A percentile compares a stretch with the other conserved stretches of the same genome.
Evolutionary conservation across 2,888 invertebrate genomes (phyloP).

Genomic region (Eupithecia centaureata): DNA sequence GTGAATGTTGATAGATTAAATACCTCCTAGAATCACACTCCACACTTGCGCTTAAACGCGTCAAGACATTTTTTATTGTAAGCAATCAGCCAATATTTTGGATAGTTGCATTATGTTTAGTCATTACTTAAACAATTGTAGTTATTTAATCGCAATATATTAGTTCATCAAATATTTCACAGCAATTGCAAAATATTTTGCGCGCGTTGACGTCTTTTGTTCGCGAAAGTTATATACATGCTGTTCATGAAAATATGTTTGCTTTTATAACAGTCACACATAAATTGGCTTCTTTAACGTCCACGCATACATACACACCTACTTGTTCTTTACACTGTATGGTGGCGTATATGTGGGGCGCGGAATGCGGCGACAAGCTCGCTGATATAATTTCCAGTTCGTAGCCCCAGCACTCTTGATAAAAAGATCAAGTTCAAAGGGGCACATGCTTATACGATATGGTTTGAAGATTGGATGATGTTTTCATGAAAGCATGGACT

Average conservation of each 20-base stretch:
- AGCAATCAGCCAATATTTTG: slow-evolving; percentile 15
- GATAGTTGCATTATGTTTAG: background rate
- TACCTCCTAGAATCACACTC: slow-evolving; percentile 50
- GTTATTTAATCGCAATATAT: background rate
- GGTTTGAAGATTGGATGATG: slow-evolving; percentile 43
- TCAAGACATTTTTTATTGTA: slow-evolving; percentile 23
- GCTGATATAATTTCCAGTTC: slow-evolving; percentile 71
- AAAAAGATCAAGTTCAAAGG: slow-evolving; percentile 82
- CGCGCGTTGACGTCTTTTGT: slow-evolving; percentile 48
- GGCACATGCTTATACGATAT: slow-evolving; percentile 59
- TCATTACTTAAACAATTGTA: background rate
- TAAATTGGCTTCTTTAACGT: slow-evolving; percentile 1
- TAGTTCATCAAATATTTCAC: background rate
- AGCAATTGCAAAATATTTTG: slow-evolving; percentile 17
- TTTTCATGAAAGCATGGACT: slow-evolving; percentile 39
- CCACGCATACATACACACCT: slow-evolving; percentile 23
- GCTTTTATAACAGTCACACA: background rate
- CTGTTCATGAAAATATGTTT: background rate
- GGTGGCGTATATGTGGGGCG: slow-evolving; percentile 57
- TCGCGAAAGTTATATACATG: background rate
- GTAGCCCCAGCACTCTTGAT: slow-evolving; percentile 67
- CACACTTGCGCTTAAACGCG: slow-evolving; percentile 33
- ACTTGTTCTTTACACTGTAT: slow-evolving; percentile 32
- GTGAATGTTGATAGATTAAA: slow-evolving; percentile 63
- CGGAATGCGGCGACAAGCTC: slow-evolving; percentile 67